Evolutionary conservation across 2,888 invertebrate species (phyloP), one percentile per base, ranked within the genome.

Genomic region (Leptopilina drosophilae): DNA sequence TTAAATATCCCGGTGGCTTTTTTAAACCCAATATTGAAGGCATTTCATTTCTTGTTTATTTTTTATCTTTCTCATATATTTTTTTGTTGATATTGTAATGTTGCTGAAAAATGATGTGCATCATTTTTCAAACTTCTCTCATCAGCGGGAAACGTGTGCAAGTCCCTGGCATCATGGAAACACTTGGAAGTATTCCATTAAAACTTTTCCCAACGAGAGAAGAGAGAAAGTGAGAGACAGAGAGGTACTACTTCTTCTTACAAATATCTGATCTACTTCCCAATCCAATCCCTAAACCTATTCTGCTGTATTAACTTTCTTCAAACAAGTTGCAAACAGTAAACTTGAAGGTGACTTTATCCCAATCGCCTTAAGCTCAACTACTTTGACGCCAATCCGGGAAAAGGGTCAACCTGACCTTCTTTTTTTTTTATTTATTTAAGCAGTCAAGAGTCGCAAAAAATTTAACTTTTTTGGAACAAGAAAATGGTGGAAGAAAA

Each of bases 161-260:
- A 49, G 49, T 33, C 12, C 66, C 78, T 64, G 77, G 56, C 66
- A 49, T 78, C 67, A 59, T 64, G 62, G 80, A 81, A 80, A 81
- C 83, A 81, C 81, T 83, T 82, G 82, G 80, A 82, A 79, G 81
- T 83, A 77, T 76, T 81, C 82, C 83, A 84, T 84, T 84, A 82
- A 83, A 83, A 84, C 80, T 83, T 84, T 33, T 83, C 66, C 42
- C 65, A 80, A 82, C 79, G 81, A 82, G 81, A 64, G 76, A 78
- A 33, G 33, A 33, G 26, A 26, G 2, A 33, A 2, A 33, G 33
- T 4, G 33, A 2, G 33, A 33, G 33, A 33, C 33, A 33, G 33
- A 53, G 49, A 33, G 69, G 33, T 59, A 69, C 20, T 76, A 77
- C 75, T 33, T 66, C 49, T 62, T 82, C 66, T 67, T 64, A 49